Base-by-base conservation (phyloP, 35 echinoderm and acorn worm genomes). In the Hemicentrotus pulcherrimus region DNA sequence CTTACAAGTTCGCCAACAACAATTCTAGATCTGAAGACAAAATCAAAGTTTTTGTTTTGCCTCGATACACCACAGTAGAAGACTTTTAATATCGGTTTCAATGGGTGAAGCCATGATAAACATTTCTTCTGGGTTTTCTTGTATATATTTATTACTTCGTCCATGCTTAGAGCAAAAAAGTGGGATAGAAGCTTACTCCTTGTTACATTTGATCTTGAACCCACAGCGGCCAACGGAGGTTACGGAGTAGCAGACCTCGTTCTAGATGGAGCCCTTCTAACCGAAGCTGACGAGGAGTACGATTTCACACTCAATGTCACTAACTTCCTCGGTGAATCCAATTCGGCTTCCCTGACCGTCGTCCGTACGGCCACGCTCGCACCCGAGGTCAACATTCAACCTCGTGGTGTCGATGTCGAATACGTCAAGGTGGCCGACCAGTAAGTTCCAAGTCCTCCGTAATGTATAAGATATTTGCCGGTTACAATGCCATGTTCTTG, bases 291-390 rank as follows among this genome's bases (percentile, higher is more conserved):
- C 60, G 97, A 90, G 11, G 96, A 91, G 6, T 99, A 99, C 35
- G 91, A 50, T 5, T 99, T 99, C 47, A 96, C 94, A 2, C 46
- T 99, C 18, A 95, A 86, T 18, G 97, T 97, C 5, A 96, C 97
- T 4, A 99, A 99, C 96, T 99, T 99, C 94, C 88, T 99, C 9
- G 97, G 98, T 18, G 94, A 95, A 32, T 92, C 61, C 0, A 95
- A 99, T 47, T 85, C 85, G 0, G 91, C 98, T 13, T 95, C 95
- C 7, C 85, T 97, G 30, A 93, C 94, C 16, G 96, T 99, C 4
- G 71, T 90, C 4, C 86, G 97, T 1, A 96, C 98, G 0, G 96
- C 94, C 18, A 92, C 96, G 2, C 95, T 95, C 6, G 96, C 96
- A 0, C 98, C 97, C 5, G 97, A 99, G 94, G 97, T 99, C 22